phyloP scores from a whole-genome alignment of 2,113 vertebrate species.

The Antechinus flavipes region DNA sequence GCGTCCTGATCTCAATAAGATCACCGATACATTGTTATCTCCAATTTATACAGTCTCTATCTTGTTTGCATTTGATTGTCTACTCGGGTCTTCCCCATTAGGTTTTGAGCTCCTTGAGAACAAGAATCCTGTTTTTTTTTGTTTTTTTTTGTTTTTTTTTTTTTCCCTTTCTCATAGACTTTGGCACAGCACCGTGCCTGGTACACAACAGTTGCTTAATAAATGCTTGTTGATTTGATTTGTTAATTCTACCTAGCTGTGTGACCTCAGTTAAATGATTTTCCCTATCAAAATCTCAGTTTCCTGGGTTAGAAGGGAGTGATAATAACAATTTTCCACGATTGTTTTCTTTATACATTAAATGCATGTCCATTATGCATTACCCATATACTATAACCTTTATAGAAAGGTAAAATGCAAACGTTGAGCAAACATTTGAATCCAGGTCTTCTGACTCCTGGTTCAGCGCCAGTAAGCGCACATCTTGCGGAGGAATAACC shows the following conservation, averaged over 20 bases:
- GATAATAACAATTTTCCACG: not conserved
- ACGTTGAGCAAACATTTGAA: not conserved
- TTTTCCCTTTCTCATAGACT: not conserved
- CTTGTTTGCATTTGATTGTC: not conserved
- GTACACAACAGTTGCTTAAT: not conserved
- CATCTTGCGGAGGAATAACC: not conserved
- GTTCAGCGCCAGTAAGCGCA: not conserved
- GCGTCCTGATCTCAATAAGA: not conserved
- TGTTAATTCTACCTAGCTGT: not conserved
- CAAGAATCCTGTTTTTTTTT: not conserved
- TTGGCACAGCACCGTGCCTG: not conserved
- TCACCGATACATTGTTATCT: not conserved
- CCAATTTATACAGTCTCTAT: not conserved
- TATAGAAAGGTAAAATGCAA: not conserved
- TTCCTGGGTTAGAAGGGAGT: not conserved
- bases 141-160: not conserved
- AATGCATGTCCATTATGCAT: no score
- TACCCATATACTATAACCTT: not conserved
- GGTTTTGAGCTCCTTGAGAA: not conserved
- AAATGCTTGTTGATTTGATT: not conserved
- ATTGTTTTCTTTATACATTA: not conserved
- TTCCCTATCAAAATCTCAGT: not conserved
- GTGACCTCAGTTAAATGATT: not conserved
- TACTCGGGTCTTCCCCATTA: not conserved
- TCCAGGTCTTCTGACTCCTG: not conserved